phyloP scores from a whole-genome alignment of 2,113 vertebrate species.

The Sylvilagus bachmani region DNA sequence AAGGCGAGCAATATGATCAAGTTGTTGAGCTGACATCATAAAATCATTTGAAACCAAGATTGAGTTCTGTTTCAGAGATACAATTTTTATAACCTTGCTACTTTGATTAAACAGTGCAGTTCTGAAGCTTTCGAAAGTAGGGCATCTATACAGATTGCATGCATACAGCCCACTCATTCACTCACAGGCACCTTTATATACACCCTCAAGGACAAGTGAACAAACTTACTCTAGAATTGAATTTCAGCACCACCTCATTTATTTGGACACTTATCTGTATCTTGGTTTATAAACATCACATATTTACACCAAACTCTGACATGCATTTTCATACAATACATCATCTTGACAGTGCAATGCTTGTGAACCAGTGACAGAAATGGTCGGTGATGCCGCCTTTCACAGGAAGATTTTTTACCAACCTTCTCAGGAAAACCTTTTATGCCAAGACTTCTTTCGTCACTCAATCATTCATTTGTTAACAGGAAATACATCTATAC shows the following conservation, averaged over 20 bases:
- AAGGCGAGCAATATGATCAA: conserved; percentile 81
- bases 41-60: conserved; percentile 78
- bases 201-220: conserved; percentile 62
- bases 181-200: not conserved
- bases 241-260: conserved; percentile 66
- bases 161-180: not conserved
- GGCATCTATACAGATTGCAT: not conserved
- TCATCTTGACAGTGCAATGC: not conserved
- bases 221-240: conserved; percentile 47
- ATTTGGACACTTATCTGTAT: conserved; percentile 63
- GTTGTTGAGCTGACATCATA: conserved; percentile 78
- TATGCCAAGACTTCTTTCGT: not conserved
- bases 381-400: not conserved
- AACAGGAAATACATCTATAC: not conserved
- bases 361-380: not conserved
- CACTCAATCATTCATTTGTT: not conserved
- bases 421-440: not conserved
- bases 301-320: conserved; percentile 58
- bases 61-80: conserved; percentile 75
- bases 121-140: not conserved
- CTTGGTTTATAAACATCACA: conserved; percentile 56
- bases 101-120: conserved; percentile 45
- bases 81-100: conserved; percentile 76
- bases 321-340: conserved; percentile 22
- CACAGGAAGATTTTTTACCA: not conserved